Evolutionary conservation across 2,113 vertebrate species (phyloP), one percentile per base, ranked within the genome.

Genomic region (Willisornis vidua): DNA sequence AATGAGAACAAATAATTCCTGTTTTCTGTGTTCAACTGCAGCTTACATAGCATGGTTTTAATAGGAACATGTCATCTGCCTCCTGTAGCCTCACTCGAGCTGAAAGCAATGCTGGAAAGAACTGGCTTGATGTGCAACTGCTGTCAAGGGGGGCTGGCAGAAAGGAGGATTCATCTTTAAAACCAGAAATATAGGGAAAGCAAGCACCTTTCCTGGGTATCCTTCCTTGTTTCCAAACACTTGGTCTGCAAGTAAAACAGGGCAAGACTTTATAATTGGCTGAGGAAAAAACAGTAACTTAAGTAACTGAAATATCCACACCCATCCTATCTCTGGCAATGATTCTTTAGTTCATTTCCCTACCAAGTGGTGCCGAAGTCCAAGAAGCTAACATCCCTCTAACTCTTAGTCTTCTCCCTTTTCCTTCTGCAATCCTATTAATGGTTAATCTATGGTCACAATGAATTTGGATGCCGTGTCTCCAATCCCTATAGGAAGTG

Each of bases 291-390:
- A 70, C 26, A 89, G 55, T 79, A 87, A 90, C 75, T 66, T 76
- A 91, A 87, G 67, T 66, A 96, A 89, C 37, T 70, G 71, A 93
- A 96, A 96, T 58, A 90, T 45, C 87, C 81, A 85, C 96, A 91
- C 89, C 87, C 87, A 93, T 76, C n/a, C 1, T 93, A 95, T 88
- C 91, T 96, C 63, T 91, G 87, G 85, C 82, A 91, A 14, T 24
- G 29, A 43, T 80, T 93, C 81, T 76, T 87, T 76, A 93, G 63
- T 54, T 93, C 71, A 81, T 23, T 95, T 91, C 89, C 85, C 84
- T 79, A 79, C 66, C 59, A 76, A 79, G 28, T 0, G 0, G 55
- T 94, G 89, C 71, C 71, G 70, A 96, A 95, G 89, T 90, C 95
- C 93, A 93, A 86, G 62, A 25, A 79, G 49, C n/a, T 65, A 85